Evolutionary conservation across 1,140 invertebrate species (phyloP).

Genomic region (Nautilus pompilius): DNA sequence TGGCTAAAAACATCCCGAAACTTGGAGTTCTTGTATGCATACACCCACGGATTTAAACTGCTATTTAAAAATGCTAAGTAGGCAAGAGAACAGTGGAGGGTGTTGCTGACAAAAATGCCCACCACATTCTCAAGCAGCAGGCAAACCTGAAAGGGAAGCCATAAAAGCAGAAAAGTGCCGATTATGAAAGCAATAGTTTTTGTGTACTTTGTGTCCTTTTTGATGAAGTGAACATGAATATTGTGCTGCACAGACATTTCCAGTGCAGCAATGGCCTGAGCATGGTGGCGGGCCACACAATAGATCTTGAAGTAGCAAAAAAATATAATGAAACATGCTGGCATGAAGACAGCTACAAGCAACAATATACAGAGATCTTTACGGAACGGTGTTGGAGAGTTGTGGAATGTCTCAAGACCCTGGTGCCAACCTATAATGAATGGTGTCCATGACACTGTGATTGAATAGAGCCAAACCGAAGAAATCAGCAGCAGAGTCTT

Average conservation of each 20-base stretch:
- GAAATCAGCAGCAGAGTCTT: slow-evolving; percentile 63
- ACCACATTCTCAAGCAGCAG: slow-evolving; percentile 60
- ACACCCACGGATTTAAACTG: slow-evolving; percentile 67
- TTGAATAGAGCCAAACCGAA: slow-evolving; percentile 64
- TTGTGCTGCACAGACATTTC: slow-evolving; percentile 60
- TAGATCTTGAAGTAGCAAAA: slow-evolving; percentile 68
- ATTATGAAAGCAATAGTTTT: slow-evolving; percentile 66
- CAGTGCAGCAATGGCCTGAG: slow-evolving; percentile 66
- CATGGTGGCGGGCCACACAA: slow-evolving; percentile 64
- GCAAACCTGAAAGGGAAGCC: slow-evolving; percentile 66
- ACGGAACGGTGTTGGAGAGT: slow-evolving; percentile 39
- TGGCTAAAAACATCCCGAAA: slow-evolving; percentile 61
- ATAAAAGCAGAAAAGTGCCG: slow-evolving; percentile 63
- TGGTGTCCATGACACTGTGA: slow-evolving; percentile 61
- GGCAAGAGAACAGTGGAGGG: slow-evolving; percentile 60
- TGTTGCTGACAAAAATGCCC: slow-evolving; percentile 58
- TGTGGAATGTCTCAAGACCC: slow-evolving; percentile 51
- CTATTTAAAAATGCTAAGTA: slow-evolving; percentile 64
- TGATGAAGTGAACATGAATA: slow-evolving; percentile 25
- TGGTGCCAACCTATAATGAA: slow-evolving; percentile 56
- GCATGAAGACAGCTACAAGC: slow-evolving; percentile 33
- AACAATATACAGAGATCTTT: slow-evolving; percentile 24
- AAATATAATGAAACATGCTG: slow-evolving; percentile 56
- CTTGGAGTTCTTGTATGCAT: slow-evolving; percentile 67
- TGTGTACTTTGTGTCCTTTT: slow-evolving; percentile 59